Evolutionary conservation across 2,888 invertebrate species (phyloP).

Genomic region (Eupithecia centaureata): DNA sequence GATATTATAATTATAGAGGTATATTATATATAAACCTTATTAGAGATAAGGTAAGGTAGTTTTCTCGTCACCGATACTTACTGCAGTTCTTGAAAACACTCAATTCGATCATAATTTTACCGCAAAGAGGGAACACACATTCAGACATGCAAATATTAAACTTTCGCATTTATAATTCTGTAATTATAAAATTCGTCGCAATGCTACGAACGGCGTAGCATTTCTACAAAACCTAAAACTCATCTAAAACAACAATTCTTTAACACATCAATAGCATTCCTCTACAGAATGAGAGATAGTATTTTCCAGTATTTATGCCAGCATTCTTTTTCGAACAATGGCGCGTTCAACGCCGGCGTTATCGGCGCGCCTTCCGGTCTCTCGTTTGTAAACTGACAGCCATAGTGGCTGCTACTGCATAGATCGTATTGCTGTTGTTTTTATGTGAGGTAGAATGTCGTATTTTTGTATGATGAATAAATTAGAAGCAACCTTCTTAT

Average conservation of each 20-base stretch:
- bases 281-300: conserved; percentile 11
- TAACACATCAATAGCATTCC: neutral
- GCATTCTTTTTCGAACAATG: conserved; percentile 53
- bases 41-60: no score
- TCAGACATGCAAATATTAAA: neutral
- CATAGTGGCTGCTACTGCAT: neutral
- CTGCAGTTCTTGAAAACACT: no score
- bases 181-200: neutral
- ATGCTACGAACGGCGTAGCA: no score
- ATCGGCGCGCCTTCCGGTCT: conserved; percentile 55
- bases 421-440: neutral
- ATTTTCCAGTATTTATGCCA: conserved; percentile 29
- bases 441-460: neutral
- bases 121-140: neutral
- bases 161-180: no score
- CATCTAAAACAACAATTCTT: neutral
- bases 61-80: no score
- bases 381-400: conserved; percentile 46
- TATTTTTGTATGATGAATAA: no score
- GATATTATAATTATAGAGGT: no score
- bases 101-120: no score
- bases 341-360: conserved; percentile 51
- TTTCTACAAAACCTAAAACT: neutral
- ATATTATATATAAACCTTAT: no score
- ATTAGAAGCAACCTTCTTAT: no score